Base-by-base conservation (phyloP, 2,888 invertebrate genomes). In the Eremobia ochroleuca region DNA sequence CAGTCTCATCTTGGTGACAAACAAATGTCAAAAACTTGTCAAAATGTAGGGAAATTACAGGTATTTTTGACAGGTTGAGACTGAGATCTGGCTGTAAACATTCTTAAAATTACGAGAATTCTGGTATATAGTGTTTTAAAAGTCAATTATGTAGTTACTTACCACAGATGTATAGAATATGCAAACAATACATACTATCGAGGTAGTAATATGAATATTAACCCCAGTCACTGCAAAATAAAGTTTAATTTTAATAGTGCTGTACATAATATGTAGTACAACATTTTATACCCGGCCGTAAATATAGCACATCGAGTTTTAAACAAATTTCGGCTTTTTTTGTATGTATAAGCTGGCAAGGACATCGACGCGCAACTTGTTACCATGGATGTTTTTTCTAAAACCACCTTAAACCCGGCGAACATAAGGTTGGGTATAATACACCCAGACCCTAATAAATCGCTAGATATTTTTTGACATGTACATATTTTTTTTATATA, bases 91-190 rank as follows among this genome's bases (percentile, higher is more conserved):
- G n/a, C n/a, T n/a, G n/a, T n/a, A n/a, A n/a, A n/a, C n/a, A n/a
- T n/a, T n/a, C n/a, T n/a, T n/a, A n/a, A n/a, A n/a, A n/a, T n/a
- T n/a, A n/a, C n/a, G n/a, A n/a, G n/a, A n/a, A n/a, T n/a, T n/a
- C n/a, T n/a, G 28, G n/a, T 3, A 8, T 13, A 28, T 21, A 15
- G 15, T 49, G 15, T 46, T 34, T 15, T 34, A 68, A 52, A 81
- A 46, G 5, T 28, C 1, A 70, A 65, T 46, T 46, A 43, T 15
- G 15, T 43, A 58, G 15, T 11, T 58, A 85, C 97, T 96, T 94
- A 98, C 98, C 94, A 98, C 97, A 79, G 98, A 97, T 0, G 98
- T 98, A 90, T 98, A 98, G 92, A 98, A 98, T 90, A 98, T 98
- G 92, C 98, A 98, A 43, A 98, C 98, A 28, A 97, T 91, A 83